These are phyloP conservation scores for Dendroctonus valens DNA, from an alignment of 1,140 invertebrate species.

Conservation along the genomic window DNA sequence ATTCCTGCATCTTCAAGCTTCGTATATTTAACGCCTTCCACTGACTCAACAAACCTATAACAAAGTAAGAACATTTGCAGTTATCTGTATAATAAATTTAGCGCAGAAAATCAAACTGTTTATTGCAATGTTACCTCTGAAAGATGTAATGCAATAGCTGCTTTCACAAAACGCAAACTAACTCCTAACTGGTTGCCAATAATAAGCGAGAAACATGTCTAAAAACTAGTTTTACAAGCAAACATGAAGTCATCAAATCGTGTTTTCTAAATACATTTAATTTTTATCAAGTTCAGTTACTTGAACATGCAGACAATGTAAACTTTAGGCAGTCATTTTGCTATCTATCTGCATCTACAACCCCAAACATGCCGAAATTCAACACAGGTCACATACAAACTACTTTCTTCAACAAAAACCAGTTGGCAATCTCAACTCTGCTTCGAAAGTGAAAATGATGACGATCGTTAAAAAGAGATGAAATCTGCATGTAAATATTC, in stretches of 20 bases:
- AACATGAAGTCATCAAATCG: constrained; percentile 4
- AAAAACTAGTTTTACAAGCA: constrained; percentile 2
- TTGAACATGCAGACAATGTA: too few relatives aligned
- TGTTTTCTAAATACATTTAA: not conserved
- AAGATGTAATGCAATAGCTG: too few relatives aligned
- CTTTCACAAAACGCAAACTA: too few relatives aligned
- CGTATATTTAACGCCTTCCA: constrained; percentile 45
- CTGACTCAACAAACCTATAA: constrained; percentile 45
- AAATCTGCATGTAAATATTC: constrained; percentile 12
- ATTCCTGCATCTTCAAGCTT: constrained; percentile 45
- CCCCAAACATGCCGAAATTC: not conserved
- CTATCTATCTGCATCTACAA: too few relatives aligned
- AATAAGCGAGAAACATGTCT: not conserved
- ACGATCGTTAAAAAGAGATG: constrained; percentile 7
- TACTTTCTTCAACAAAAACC: constrained; percentile 11
- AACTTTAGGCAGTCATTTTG: too few relatives aligned
- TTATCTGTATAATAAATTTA: not conserved
- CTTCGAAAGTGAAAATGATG: constrained; percentile 11
- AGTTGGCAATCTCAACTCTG: not conserved
- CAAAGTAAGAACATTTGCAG: constrained; percentile 24
- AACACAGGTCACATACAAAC: constrained; percentile 2
- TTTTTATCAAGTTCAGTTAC: too few relatives aligned
- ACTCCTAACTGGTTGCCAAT: not conserved
- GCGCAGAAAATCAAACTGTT: too few relatives aligned
- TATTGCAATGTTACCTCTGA: too few relatives aligned